A percentile compares a stretch with the other conserved stretches of the same genome.
phyloP scores from a whole-genome alignment of 2,113 vertebrate species.

The Dromas ardeola region DNA sequence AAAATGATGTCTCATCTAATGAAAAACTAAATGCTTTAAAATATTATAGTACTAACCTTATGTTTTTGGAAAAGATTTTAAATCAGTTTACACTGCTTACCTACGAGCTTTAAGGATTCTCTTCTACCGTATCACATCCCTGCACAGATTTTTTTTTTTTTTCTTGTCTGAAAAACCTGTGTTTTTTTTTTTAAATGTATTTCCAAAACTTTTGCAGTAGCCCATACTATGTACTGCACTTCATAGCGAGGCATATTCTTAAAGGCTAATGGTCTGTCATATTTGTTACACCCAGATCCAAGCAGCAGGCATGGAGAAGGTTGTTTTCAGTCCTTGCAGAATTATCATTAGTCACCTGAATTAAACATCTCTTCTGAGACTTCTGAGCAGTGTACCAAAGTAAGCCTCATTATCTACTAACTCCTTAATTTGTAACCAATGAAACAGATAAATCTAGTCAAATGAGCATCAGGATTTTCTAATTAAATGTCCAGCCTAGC shows the following conservation, averaged over 20 bases:
- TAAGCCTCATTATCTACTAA: conserved; percentile 12
- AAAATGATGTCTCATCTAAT: neutral
- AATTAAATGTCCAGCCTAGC: conserved; percentile 31
- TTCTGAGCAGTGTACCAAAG: neutral
- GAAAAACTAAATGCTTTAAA: neutral
- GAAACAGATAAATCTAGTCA: conserved; percentile 26
- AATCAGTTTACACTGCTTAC: neutral
- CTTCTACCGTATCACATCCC: neutral
- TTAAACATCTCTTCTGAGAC: neutral
- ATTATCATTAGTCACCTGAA: conserved; percentile 3
- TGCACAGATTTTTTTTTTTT: neutral
- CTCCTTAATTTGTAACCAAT: conserved; percentile 18
- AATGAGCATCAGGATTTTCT: neutral
- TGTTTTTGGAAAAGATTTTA: neutral
- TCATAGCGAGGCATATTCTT: neutral
- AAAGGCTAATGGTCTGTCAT: neutral
- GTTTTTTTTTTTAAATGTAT: neutral
- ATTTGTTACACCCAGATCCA: neutral
- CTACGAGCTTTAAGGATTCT: neutral
- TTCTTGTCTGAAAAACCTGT: neutral
- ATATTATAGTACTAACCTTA: neutral
- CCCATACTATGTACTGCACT: neutral
- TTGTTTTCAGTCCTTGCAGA: neutral
- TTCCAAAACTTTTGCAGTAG: neutral
- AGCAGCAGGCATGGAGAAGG: neutral